Evolutionary conservation across 2,113 vertebrate genomes (phyloP), one percentile per base, ranked within the genome.

Genomic region (Diphyllodes magnificus): DNA sequence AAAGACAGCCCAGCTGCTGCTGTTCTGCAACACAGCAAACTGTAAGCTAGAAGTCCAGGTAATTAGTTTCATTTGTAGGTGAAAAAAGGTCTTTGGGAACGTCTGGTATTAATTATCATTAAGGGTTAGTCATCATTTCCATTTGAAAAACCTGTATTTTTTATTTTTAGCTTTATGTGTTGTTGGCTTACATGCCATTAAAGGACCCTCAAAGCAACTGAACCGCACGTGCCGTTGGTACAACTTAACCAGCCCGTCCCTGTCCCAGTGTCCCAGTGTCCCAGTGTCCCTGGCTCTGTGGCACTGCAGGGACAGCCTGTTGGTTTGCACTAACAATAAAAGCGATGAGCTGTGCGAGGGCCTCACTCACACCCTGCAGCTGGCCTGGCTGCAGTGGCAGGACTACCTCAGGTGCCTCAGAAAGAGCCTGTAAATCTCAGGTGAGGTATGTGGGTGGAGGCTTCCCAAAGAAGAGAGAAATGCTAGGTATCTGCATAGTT

Each of bases 41-140:
- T 92, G 44, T 44, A 82, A 90, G 92, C 33, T 64, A 91, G 95
- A 94, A 96, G 94, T 91, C 82, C 88, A 82, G 88, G 95, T 97
- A 97, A 98, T 98, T 97, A 96, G 92, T 98, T 98, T 97, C 97
- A 92, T 97, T 98, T 97, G 97, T 97, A 97, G 97, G 97, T 98
- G 97, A 97, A 97, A 92, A 93, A 96, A 91, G 93, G 96, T 97
- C 96, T 97, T 97, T 95, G 92, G 93, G 95, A 96, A 68, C 19
- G 70, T 77, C 97, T 98, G 98, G 97, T 65, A 90, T 96, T 97
- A 89, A 97, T 98, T 98, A 97, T 50, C 83, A 80, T 96, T 96
- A 95, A 91, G 83, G 44, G 76, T 82, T 93, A 93, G 95, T 96
- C 95, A 93, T 94, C 82, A 94, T 91, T 96, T 95, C 96, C 83